phyloP scores from a whole-genome alignment of 2,797 vertebrate genomes.

The Anguilla marmorata region DNA sequence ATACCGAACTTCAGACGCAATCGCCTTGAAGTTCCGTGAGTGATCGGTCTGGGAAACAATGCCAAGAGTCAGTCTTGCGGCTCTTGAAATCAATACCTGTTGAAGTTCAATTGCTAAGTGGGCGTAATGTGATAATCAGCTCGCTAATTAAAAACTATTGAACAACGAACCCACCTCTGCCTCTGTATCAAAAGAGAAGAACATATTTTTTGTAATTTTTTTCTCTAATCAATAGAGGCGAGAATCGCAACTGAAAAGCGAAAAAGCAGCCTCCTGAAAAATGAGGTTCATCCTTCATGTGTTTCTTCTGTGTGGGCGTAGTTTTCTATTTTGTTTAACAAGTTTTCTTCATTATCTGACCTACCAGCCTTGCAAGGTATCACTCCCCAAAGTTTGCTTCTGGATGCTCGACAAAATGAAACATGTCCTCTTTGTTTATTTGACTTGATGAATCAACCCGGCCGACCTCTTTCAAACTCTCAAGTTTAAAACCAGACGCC shows the following conservation, averaged over 20 bases:
- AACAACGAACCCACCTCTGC: slow-evolving; percentile 5
- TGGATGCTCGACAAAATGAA: background rate
- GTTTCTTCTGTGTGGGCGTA: background rate
- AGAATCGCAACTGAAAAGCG: background rate
- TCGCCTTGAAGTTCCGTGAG: background rate
- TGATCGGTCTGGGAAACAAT: background rate
- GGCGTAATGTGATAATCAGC: slow-evolving; percentile 8
- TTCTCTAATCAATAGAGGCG: background rate
- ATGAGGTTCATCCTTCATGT: background rate
- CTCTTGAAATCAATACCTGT: background rate
- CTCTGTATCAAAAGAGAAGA: background rate
- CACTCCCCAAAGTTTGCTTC: background rate
- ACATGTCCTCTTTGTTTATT: background rate
- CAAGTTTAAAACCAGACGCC: background rate
- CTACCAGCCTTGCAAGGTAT: background rate
- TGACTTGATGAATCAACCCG: background rate
- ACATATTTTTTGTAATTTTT: background rate
- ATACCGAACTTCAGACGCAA: background rate
- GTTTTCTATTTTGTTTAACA: background rate
- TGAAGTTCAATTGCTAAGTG: slow-evolving; percentile 1
- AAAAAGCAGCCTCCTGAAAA: background rate
- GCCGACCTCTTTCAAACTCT: background rate
- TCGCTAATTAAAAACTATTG: slow-evolving; percentile 8
- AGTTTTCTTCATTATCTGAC: background rate
- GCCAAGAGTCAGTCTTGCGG: background rate